Conservation (phyloP, 2,888 invertebrate genomes). For the Epiblema foenella region DNA sequence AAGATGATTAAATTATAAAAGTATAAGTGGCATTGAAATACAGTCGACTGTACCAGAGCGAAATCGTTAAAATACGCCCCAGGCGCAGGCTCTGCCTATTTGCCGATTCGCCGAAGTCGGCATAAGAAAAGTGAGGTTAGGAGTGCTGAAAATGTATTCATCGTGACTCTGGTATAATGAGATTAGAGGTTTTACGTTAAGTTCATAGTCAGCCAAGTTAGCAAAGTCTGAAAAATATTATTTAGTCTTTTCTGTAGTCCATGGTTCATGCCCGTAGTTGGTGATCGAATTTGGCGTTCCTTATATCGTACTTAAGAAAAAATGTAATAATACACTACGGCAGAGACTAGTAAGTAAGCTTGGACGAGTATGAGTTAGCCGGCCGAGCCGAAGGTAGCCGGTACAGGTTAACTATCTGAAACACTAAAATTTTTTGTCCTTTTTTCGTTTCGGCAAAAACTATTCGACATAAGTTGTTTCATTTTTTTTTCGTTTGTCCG, state of each 20-base stretch:
- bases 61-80: slow-evolving; percentile 43
- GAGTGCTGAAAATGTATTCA: slow-evolving; percentile 27
- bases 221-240: not conserved
- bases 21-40: not conserved
- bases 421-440: too few relatives aligned
- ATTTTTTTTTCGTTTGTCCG: too few relatives aligned
- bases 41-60: slow-evolving; percentile 23
- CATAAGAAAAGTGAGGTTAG: slow-evolving; percentile 25
- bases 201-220: not conserved
- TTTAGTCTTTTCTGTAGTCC: not conserved
- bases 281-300: not conserved
- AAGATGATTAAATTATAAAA: not conserved
- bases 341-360: too few relatives aligned
- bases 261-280: not conserved
- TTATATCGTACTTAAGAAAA: too few relatives aligned
- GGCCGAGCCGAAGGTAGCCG: too few relatives aligned
- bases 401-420: too few relatives aligned
- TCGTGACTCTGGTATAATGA: not conserved
- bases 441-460: too few relatives aligned
- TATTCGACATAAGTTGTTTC: too few relatives aligned
- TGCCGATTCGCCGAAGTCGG: slow-evolving; percentile 37
- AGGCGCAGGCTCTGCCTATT: slow-evolving; percentile 38
- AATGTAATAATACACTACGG: too few relatives aligned
- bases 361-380: too few relatives aligned
- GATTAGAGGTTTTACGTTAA: not conserved